Evolutionary conservation across 1,140 invertebrate genomes (phyloP).

Genomic region (Drosophila rufa): DNA sequence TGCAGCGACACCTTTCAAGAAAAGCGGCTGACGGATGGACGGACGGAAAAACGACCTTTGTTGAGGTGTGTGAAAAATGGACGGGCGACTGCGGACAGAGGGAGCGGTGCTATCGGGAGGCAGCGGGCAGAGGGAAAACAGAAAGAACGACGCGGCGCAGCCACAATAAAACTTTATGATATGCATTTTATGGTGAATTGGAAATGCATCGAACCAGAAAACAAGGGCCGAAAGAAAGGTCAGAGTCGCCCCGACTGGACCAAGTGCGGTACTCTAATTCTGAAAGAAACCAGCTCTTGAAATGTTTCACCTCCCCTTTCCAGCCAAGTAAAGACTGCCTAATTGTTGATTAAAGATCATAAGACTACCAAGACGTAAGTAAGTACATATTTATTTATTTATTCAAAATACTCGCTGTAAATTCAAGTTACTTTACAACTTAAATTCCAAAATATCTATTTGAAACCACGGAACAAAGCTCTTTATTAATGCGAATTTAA

Average conservation of each 20-base stretch:
- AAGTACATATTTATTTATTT: neutral
- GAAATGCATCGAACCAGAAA: conserved; percentile 68
- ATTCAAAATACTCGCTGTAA: no score
- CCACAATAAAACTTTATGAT: conserved; percentile 82
- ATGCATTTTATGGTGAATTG: conserved; percentile 79
- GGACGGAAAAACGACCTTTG: conserved; percentile 71
- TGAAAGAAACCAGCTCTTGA: neutral
- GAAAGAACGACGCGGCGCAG: conserved; percentile 61
- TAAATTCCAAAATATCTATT: neutral
- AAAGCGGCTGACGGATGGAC: conserved; percentile 37
- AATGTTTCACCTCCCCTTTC: neutral
- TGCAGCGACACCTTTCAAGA: conserved; percentile 56
- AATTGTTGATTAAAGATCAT: neutral
- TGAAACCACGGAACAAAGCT: neutral
- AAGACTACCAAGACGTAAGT: neutral
- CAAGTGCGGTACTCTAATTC: conserved; percentile 40
- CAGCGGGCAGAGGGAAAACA: conserved; percentile 10
- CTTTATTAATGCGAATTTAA: conserved; percentile 7
- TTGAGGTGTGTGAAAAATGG: conserved; percentile 68
- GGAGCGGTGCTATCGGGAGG: neutral
- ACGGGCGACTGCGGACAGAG: conserved; percentile 10
- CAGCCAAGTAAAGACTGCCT: neutral
- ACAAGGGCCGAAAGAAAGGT: conserved; percentile 55
- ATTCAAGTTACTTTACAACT: neutral
- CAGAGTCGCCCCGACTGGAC: conserved; percentile 5